Percentiles rank a stretch among this genome's conserved stretches.
These are phyloP conservation scores for Drosophila atroscutellata DNA, from an alignment of 2,888 invertebrate species.

Conservation along the genomic window DNA sequence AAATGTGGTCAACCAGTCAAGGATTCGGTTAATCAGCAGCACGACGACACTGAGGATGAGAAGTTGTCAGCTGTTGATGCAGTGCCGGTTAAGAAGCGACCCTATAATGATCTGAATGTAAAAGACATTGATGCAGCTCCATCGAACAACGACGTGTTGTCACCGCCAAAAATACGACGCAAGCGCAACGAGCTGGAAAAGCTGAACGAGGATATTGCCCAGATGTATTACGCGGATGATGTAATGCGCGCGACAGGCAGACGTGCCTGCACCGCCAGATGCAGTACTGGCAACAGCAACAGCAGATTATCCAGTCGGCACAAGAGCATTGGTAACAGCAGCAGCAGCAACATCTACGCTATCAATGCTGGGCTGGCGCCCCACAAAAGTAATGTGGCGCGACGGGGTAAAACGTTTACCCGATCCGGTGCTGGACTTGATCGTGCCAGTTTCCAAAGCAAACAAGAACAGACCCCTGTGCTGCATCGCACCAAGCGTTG, in stretches of 20 bases:
- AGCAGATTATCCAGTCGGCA: constrained; percentile 67
- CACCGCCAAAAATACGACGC: constrained; percentile 78
- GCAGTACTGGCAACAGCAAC: constrained; percentile 13
- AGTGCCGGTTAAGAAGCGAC: not conserved
- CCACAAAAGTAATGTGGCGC: constrained; percentile 43
- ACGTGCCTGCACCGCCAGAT: constrained; percentile 86
- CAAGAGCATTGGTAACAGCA: constrained; percentile 53
- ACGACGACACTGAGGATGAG: not conserved
- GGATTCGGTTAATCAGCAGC: not conserved
- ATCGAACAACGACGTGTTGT: not conserved
- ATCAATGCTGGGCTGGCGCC: constrained; percentile 6
- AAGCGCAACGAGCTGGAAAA: constrained; percentile 86
- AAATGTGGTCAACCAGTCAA: constrained; percentile 34
- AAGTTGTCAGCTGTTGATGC: not conserved
- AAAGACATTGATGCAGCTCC: too few species aligned
- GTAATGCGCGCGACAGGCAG: constrained; percentile 87
- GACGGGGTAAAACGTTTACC: constrained; percentile 40
- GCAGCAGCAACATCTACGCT: constrained; percentile 20
- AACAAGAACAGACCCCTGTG: not conserved
- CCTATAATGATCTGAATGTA: not conserved
- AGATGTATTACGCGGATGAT: constrained; percentile 88
- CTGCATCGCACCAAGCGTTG: not conserved
- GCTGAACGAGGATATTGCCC: constrained; percentile 88
- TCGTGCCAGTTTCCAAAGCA: constrained; percentile 22
- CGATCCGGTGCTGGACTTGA: not conserved